Percentiles rank a stretch among this genome's conserved stretches.
Conservation (phyloP, 2,797 vertebrate species). For the Gobio occitaniae region DNA sequence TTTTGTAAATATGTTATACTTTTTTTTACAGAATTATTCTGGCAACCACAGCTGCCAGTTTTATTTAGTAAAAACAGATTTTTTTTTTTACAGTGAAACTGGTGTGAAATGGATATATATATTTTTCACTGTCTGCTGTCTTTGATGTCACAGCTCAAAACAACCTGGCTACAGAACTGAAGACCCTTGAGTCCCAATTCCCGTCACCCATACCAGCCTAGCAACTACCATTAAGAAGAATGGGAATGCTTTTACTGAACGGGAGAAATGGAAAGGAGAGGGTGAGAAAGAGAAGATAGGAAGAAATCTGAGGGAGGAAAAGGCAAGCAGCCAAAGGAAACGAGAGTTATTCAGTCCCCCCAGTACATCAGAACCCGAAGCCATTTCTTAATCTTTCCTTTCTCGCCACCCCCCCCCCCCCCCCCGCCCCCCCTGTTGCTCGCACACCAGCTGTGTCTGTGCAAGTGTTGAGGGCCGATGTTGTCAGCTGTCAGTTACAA, state of each 20-base stretch:
- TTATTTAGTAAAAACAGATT: neutral
- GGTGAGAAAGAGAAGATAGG: neutral
- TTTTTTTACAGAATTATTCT: neutral
- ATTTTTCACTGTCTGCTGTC: neutral
- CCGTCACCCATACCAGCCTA: neutral
- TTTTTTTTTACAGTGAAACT: too few species aligned
- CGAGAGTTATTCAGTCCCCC: conserved; percentile 6
- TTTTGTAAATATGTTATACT: neutral
- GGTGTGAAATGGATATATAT: neutral
- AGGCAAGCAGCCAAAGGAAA: neutral
- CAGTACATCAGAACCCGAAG: conserved; percentile 33
- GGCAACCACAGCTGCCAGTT: neutral
- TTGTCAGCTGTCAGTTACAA: conserved; percentile 60
- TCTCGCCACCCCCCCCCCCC: too few species aligned
- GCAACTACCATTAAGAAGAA: conserved; percentile 2
- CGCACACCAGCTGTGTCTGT: conserved; percentile 48
- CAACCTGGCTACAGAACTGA: neutral
- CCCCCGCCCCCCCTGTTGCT: neutral
- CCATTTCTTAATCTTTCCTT: conserved; percentile 41
- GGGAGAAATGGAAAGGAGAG: neutral
- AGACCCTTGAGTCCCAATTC: neutral
- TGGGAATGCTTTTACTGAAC: neutral
- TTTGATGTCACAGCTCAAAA: neutral
- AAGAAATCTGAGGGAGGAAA: neutral
- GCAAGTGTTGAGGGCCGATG: conserved; percentile 41